phyloP scores from a whole-genome alignment of 2,113 vertebrate species.

The Ceyx margarethae region DNA sequence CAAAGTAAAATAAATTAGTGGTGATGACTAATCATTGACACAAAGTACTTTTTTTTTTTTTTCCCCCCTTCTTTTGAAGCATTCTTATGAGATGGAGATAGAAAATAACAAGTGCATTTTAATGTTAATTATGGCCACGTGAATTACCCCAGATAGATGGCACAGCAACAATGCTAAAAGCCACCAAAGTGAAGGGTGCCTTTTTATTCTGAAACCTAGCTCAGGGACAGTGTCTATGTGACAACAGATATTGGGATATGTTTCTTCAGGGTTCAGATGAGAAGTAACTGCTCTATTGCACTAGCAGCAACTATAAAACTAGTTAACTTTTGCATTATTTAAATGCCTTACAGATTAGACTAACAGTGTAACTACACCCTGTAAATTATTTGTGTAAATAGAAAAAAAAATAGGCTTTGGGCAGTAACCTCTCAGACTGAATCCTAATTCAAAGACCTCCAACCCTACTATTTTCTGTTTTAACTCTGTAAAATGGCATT shows the following conservation, averaged over 20 bases:
- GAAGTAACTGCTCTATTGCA: neutral
- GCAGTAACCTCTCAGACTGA: neutral
- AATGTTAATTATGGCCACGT: slow-evolving; percentile 1
- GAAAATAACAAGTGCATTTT: slow-evolving; percentile 1
- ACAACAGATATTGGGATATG: neutral
- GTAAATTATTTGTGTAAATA: neutral
- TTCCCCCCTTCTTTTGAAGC: neutral
- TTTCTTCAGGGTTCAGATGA: neutral
- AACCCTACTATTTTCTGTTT: neutral
- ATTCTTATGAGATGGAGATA: neutral
- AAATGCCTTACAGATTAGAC: neutral
- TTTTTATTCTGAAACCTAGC: neutral
- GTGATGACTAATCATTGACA: slow-evolving; percentile 9
- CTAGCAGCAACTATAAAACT: neutral
- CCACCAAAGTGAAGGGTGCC: neutral
- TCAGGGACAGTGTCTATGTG: neutral
- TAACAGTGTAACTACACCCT: neutral
- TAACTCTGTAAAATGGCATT: neutral
- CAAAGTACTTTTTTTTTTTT: neutral
- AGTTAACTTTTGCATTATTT: neutral
- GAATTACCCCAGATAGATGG: neutral
- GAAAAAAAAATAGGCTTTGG: neutral
- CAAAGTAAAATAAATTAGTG: slow-evolving; percentile 27
- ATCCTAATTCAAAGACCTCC: neutral
- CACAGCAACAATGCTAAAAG: neutral